These are phyloP conservation scores for Penaeus monodon DNA, from an alignment of 2,888 invertebrate species.

Conservation along the genomic window DNA sequence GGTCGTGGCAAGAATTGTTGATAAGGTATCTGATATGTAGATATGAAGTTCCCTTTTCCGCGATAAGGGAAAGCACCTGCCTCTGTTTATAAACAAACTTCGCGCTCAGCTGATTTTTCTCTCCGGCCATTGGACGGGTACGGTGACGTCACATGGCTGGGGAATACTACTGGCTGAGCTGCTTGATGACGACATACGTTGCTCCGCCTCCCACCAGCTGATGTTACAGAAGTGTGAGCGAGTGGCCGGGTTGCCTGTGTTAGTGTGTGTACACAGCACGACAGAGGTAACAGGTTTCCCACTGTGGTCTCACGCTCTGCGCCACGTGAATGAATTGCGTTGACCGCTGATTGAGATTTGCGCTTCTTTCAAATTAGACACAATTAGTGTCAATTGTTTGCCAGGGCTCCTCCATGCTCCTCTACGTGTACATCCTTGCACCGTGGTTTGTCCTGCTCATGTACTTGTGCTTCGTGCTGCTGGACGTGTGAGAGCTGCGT, in stretches of 20 bases:
- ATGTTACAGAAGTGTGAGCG: constrained; percentile 25
- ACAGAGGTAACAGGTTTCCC: constrained; percentile 32
- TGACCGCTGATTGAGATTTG: too few species aligned
- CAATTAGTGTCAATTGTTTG: neutral
- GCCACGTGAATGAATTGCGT: constrained; percentile 8
- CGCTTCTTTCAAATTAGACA: neutral
- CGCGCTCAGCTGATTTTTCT: constrained; percentile 40
- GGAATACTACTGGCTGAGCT: constrained; percentile 8
- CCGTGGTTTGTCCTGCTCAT: constrained; percentile 79
- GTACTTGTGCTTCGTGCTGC: constrained; percentile 78
- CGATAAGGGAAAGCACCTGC: constrained; percentile 1
- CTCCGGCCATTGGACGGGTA: constrained; percentile 32
- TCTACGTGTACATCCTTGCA: constrained; percentile 76
- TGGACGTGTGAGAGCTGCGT: constrained; percentile 73
- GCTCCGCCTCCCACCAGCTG: constrained; percentile 46
- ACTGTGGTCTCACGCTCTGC: neutral
- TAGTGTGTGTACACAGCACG: constrained; percentile 31
- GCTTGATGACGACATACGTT: constrained; percentile 5
- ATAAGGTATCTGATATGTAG: too few species aligned
- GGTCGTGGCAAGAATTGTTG: too few species aligned
- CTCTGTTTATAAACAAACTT: constrained; percentile 48
- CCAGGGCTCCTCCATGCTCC: constrained; percentile 66
- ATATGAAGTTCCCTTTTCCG: too few species aligned
- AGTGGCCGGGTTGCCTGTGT: constrained; percentile 28
- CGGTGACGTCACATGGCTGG: constrained; percentile 34